These are phyloP conservation scores for Nomada flava DNA, from an alignment of 2,888 invertebrate species.

Conservation along the genomic window DNA sequence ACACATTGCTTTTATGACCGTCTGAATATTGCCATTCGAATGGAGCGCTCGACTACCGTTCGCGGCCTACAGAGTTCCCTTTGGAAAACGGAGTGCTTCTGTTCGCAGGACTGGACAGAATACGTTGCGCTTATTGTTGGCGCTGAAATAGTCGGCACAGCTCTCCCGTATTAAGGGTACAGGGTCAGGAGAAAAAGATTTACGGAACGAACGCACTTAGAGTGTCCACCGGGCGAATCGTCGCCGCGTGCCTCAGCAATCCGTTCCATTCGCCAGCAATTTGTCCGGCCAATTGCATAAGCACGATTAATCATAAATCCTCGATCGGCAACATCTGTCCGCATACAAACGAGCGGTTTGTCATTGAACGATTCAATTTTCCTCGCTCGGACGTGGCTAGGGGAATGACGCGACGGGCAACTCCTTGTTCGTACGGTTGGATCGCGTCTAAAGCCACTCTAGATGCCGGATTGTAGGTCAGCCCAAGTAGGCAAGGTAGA, in stretches of 20 bases:
- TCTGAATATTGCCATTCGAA: background rate
- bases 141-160: background rate
- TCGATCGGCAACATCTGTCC: background rate
- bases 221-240: background rate
- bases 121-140: background rate
- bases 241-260: background rate
- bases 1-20: background rate
- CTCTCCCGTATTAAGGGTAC: background rate
- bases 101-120: background rate
- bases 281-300: slow-evolving; percentile 25
- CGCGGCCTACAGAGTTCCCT: too few species aligned
- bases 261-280: background rate
- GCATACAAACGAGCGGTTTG: slow-evolving; percentile 1
- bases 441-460: slow-evolving; percentile 19
- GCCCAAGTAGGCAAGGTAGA: slow-evolving; percentile 45
- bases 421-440: background rate
- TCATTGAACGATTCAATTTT: slow-evolving; percentile 12
- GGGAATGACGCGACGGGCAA: background rate
- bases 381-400: background rate
- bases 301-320: slow-evolving; percentile 16
- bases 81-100: background rate
- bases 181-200: slow-evolving; percentile 2
- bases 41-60: too few species aligned
- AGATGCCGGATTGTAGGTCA: slow-evolving; percentile 67
- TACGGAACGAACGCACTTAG: background rate